These are phyloP conservation scores for Oncorhynchus clarkii DNA, from an alignment of 2,113 vertebrate genomes.

Conservation along the genomic window DNA sequence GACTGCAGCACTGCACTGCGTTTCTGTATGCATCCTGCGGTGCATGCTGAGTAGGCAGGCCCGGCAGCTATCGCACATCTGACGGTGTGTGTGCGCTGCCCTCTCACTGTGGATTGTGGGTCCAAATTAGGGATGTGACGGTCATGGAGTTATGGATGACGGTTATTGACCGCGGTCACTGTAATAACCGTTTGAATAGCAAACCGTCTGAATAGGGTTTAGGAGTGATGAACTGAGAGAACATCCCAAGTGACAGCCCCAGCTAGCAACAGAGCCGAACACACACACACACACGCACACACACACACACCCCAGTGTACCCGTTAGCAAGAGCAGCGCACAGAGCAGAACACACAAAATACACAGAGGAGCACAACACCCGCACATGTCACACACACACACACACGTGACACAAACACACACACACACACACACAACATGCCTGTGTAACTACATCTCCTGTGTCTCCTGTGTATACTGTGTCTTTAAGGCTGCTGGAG, in stretches of 20 bases:
- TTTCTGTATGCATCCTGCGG: slow-evolving; percentile 62
- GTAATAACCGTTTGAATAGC: too few relatives aligned
- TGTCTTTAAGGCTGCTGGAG: neutral
- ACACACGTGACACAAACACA: slow-evolving; percentile 15
- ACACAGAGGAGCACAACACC: neutral
- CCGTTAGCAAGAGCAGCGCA: neutral
- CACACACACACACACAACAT: neutral
- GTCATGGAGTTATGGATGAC: too few relatives aligned
- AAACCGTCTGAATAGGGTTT: slow-evolving; percentile 39
- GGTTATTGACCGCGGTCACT: too few relatives aligned
- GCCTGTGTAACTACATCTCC: too few relatives aligned
- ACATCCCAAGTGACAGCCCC: slow-evolving; percentile 49
- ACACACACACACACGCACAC: slow-evolving; percentile 29
- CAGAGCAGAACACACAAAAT: neutral
- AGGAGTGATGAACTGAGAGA: slow-evolving; percentile 39
- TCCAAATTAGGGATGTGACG: too few relatives aligned
- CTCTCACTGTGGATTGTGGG: slow-evolving; percentile 44
- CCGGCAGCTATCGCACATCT: slow-evolving; percentile 59
- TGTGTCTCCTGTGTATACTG: neutral
- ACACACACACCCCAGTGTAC: slow-evolving; percentile 1
- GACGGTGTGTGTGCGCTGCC: slow-evolving; percentile 21
- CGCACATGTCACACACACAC: neutral
- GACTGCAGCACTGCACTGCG: slow-evolving; percentile 24
- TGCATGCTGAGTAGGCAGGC: slow-evolving; percentile 45
- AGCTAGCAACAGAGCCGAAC: neutral